phyloP scores from a whole-genome alignment of 2,797 vertebrate species.

The Eleutherodactylus coqui region DNA sequence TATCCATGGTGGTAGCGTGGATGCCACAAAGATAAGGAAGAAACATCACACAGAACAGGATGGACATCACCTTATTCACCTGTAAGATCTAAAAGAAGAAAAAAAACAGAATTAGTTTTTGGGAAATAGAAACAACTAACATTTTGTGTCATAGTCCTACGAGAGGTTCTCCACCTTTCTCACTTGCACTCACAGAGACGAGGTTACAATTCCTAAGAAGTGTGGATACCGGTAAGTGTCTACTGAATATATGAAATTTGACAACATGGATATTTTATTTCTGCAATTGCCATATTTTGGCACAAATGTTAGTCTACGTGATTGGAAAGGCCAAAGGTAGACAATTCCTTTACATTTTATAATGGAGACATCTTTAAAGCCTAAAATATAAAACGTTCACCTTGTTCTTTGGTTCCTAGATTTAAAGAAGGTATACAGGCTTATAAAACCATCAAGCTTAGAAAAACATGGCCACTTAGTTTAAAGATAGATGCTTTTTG shows the following conservation, averaged over 20 bases:
- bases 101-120: conserved; percentile 63
- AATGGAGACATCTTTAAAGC: neutral
- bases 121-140: neutral
- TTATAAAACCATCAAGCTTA: too few relatives aligned
- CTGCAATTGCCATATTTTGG: neutral
- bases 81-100: conserved; percentile 90
- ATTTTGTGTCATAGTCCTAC: neutral
- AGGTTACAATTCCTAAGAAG: too few relatives aligned
- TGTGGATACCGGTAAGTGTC: neutral
- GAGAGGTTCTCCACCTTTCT: neutral
- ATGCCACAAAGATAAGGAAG: conserved; percentile 97
- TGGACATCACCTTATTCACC: conserved; percentile 99
- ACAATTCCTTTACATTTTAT: neutral
- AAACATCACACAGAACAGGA: conserved; percentile 99
- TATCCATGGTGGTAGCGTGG: conserved; percentile 93
- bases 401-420: neutral
- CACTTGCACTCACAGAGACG: neutral
- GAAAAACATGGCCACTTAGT: too few relatives aligned
- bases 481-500: too few relatives aligned
- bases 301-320: neutral
- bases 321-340: neutral
- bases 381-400: neutral
- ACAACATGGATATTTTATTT: neutral
- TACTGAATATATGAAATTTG: neutral
- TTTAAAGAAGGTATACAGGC: too few relatives aligned